Conservation (phyloP, 2,797 vertebrate genomes). For the Uromys caudimaculatus region DNA sequence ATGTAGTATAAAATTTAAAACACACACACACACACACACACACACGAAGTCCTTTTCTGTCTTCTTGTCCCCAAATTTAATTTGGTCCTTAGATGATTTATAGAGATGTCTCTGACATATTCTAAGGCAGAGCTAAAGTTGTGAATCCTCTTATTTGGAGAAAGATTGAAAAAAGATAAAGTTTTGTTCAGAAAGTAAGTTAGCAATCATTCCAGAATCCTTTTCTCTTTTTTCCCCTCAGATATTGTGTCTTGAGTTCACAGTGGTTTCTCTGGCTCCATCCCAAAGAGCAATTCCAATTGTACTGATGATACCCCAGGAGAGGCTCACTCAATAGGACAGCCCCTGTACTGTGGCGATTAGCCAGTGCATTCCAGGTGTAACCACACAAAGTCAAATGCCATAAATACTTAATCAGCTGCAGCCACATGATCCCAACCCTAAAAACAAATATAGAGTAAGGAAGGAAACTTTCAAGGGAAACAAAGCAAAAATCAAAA, state of each 20-base stretch:
- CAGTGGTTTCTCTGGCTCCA: constrained; percentile 2
- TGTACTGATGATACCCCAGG: not conserved
- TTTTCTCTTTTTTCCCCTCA: not conserved
- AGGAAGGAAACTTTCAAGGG: not conserved
- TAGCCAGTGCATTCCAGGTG: not conserved
- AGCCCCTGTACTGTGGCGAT: not conserved
- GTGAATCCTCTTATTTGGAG: constrained; percentile 46
- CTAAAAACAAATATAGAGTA: not conserved
- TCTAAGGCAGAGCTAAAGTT: not conserved
- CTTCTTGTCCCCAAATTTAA: constrained; percentile 35
- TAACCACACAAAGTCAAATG: not conserved
- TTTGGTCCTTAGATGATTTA: constrained; percentile 13
- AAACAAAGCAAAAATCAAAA: not conserved
- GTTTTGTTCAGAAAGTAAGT: constrained; percentile 17
- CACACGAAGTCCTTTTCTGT: constrained; percentile 22
- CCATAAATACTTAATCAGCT: not conserved
- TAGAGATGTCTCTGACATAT: not conserved
- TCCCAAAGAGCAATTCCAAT: constrained; percentile 16
- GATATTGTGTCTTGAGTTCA: not conserved
- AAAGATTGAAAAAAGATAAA: constrained; percentile 50
- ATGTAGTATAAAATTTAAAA: not conserved
- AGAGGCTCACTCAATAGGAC: not conserved
- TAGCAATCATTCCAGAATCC: not conserved
- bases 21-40: not conserved
- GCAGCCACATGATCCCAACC: not conserved